phyloP scores from a whole-genome alignment of 2,888 invertebrate species.

The Ischnura elegans region DNA sequence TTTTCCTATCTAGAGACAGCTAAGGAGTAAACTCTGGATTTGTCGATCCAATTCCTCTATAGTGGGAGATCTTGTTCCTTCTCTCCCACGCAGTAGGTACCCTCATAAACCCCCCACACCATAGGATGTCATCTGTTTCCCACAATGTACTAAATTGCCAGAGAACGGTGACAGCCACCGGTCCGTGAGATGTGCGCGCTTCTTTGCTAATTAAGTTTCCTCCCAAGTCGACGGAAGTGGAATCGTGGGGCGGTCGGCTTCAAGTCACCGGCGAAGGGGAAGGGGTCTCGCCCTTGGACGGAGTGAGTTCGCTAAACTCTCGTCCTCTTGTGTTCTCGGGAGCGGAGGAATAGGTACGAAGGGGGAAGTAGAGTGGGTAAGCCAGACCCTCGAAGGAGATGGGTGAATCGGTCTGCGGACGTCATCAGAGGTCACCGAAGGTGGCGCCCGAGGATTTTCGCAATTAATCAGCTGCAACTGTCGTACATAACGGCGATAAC shows the following conservation, averaged over 20 bases:
- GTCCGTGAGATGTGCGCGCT: conserved; percentile 4
- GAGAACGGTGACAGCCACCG: not conserved
- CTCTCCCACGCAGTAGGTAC: not conserved
- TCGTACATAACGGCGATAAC: too few species aligned
- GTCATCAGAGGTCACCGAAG: too few species aligned
- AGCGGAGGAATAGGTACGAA: not conserved
- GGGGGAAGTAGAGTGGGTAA: not conserved
- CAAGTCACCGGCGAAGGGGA: not conserved
- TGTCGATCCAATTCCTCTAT: not conserved
- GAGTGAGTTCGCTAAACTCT: not conserved
- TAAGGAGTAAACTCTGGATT: not conserved
- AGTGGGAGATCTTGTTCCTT: not conserved
- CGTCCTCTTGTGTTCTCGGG: not conserved
- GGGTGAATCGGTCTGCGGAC: not conserved
- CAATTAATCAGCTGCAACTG: too few species aligned
- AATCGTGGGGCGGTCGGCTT: not conserved
- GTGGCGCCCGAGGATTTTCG: too few species aligned
- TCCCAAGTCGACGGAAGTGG: not conserved
- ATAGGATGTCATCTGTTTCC: not conserved
- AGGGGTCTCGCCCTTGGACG: not conserved
- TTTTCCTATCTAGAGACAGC: too few species aligned
- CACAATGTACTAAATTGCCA: conserved; percentile 14
- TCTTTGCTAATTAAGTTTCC: conserved; percentile 31
- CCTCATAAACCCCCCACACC: not conserved
- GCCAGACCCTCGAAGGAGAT: not conserved